Percentiles rank a stretch among this genome's conserved stretches.
Evolutionary conservation across 1,140 invertebrate species (phyloP).

Genomic region (Lysiphlebus fabarum): DNA sequence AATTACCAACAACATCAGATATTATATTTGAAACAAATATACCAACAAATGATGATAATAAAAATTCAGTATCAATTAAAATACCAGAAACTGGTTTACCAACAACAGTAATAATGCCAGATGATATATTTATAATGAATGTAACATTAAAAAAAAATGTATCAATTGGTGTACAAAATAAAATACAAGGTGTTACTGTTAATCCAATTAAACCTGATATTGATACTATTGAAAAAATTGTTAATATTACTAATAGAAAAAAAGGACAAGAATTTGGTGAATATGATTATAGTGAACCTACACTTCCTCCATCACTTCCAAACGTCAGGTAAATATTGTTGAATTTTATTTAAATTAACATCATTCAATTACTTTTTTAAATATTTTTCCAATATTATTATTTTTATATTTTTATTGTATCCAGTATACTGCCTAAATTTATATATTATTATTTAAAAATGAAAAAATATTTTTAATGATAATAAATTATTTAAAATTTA

Average conservation of each 20-base stretch:
- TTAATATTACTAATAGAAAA: slow-evolving; percentile 50
- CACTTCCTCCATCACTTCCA: slow-evolving; percentile 70
- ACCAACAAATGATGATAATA: not conserved
- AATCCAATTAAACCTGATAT: slow-evolving; percentile 44
- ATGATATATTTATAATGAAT: slow-evolving; percentile 48
- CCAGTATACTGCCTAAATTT: no score
- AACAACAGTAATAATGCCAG: slow-evolving; percentile 39
- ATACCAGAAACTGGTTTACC: slow-evolving; percentile 32
- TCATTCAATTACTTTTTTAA: no score
- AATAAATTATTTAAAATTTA: no score
- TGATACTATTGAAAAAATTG: slow-evolving; percentile 41
- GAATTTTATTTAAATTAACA: no score
- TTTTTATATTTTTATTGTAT: no score
- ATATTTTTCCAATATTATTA: no score
- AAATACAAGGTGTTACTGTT: slow-evolving; percentile 43
- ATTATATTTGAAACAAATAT: slow-evolving; percentile 12
- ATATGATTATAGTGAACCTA: slow-evolving; percentile 67
- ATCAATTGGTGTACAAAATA: slow-evolving; percentile 42
- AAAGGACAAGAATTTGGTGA: slow-evolving; percentile 50
- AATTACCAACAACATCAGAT: not conserved
- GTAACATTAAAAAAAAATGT: slow-evolving; percentile 51
- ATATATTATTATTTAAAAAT: no score
- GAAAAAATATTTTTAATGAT: no score
- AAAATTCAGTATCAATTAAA: slow-evolving; percentile 3
- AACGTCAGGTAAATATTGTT: slow-evolving; percentile 63